A percentile compares a stretch with the other conserved stretches of the same genome.
These are phyloP conservation scores for Catharus ustulatus DNA, from an alignment of 2,797 vertebrate species.

Conservation along the genomic window DNA sequence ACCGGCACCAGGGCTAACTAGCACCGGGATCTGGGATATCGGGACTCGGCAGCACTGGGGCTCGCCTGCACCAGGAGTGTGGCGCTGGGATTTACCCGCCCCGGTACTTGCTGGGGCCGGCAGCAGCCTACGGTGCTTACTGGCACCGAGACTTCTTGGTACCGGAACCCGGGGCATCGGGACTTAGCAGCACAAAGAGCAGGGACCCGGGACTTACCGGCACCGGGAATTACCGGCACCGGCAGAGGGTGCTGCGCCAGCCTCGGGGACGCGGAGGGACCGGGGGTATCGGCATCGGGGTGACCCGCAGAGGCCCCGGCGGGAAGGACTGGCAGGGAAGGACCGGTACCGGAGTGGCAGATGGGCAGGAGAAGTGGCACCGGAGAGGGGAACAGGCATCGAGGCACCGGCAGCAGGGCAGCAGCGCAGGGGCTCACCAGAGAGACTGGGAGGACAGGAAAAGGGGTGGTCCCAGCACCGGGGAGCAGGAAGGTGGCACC, in stretches of 20 bases:
- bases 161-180: not conserved
- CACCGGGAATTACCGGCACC: not conserved
- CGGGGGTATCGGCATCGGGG: not conserved
- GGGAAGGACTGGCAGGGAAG: not conserved
- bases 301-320: not conserved
- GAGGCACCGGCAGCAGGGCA: too few species aligned
- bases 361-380: not conserved
- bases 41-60: not conserved
- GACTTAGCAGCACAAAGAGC: not conserved
- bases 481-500: not conserved
- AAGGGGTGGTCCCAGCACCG: not conserved
- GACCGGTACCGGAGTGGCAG: not conserved
- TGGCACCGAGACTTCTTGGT: not conserved
- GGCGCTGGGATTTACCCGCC: not conserved
- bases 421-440: not conserved
- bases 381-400: not conserved
- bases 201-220: not conserved
- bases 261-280: not conserved
- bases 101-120: not conserved
- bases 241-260: not conserved
- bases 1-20: not conserved
- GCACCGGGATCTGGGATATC: not conserved
- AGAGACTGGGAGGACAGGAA: not conserved
- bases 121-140: not conserved
- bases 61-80: not conserved